phyloP scores from a whole-genome alignment of 2,797 vertebrate species.

The Epinephelus coioides region DNA sequence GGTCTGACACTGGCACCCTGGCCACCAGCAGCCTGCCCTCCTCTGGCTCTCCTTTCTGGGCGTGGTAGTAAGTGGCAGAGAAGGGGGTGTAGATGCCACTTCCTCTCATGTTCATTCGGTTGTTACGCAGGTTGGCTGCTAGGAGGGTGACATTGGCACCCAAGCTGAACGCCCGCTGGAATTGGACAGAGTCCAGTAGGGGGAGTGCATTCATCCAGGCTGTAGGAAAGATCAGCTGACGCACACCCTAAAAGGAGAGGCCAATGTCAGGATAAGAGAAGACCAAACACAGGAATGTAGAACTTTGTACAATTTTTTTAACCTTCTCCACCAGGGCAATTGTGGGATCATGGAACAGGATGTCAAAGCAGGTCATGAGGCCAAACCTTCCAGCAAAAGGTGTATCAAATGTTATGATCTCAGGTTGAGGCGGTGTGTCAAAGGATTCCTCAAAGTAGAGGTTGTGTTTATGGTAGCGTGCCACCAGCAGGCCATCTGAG shows the following conservation, averaged over 20 bases:
- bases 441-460: conserved; percentile 92
- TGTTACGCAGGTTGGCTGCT: conserved; percentile 90
- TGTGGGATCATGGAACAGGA: conserved; percentile 91
- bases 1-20: conserved; percentile 85
- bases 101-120: conserved; percentile 90
- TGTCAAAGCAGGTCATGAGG: conserved; percentile 94
- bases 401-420: conserved; percentile 89
- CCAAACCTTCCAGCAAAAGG: conserved; percentile 94
- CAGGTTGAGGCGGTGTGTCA: conserved; percentile 81
- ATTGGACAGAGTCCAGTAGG: conserved; percentile 90
- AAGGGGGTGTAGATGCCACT: conserved; percentile 93
- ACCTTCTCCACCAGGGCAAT: conserved; percentile 85
- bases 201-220: conserved; percentile 98
- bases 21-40: conserved; percentile 89
- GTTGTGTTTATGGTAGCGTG: conserved; percentile 93
- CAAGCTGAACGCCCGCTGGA: conserved; percentile 90
- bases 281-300: neutral
- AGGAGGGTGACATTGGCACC: conserved; percentile 89
- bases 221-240: conserved; percentile 90
- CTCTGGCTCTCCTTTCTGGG: conserved; percentile 80
- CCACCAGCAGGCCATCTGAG: conserved; percentile 86
- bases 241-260: conserved; percentile 72
- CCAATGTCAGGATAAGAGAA: neutral
- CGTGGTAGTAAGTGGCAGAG: conserved; percentile 88
- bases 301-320: conserved; percentile 35